phyloP scores from a whole-genome alignment of 2,888 invertebrate species.

The Hypomecis punctinalis region DNA sequence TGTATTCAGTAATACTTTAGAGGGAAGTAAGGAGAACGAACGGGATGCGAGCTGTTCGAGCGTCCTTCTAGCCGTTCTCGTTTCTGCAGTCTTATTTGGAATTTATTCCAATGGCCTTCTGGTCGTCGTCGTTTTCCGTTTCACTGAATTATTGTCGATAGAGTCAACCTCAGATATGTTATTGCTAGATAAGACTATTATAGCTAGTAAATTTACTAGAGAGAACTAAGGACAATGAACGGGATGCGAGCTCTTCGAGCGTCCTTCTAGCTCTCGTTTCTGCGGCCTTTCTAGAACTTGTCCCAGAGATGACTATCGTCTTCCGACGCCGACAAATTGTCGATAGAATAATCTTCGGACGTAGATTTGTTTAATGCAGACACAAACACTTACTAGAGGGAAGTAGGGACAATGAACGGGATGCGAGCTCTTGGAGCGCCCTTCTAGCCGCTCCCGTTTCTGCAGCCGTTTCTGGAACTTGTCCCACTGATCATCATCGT shows the following conservation, averaged over 20 bases:
- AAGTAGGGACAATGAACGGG: slow-evolving; percentile 98
- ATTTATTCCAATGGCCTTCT: too few relatives aligned
- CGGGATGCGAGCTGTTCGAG: slow-evolving; percentile 97
- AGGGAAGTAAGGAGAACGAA: slow-evolving; percentile 98
- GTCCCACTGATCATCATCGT: slow-evolving; percentile 97
- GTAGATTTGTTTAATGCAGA: neutral
- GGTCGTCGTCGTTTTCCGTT: too few relatives aligned
- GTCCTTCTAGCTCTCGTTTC: too few relatives aligned
- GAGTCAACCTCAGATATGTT: too few relatives aligned
- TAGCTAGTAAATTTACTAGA: too few relatives aligned
- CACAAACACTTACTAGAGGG: slow-evolving; percentile 87
- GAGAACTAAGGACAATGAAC: too few relatives aligned
- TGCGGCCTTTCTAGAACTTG: slow-evolving; percentile 49
- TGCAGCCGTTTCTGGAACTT: slow-evolving; percentile 95
- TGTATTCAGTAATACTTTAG: slow-evolving; percentile 74
- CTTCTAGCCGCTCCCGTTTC: slow-evolving; percentile 95
- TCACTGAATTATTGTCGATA: too few relatives aligned
- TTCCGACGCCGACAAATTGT: too few relatives aligned
- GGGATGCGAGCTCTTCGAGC: too few relatives aligned
- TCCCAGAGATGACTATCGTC: too few relatives aligned
- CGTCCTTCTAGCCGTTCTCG: slow-evolving; percentile 96
- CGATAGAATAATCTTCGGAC: too few relatives aligned
- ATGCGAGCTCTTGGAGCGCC: slow-evolving; percentile 97
- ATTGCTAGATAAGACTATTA: too few relatives aligned
- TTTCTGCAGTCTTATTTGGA: slow-evolving; percentile 94